A percentile compares a stretch with the other conserved stretches of the same genome.
Conservation (phyloP, 1,140 invertebrate genomes). For the Scaptodrosophila lebanonensis region DNA sequence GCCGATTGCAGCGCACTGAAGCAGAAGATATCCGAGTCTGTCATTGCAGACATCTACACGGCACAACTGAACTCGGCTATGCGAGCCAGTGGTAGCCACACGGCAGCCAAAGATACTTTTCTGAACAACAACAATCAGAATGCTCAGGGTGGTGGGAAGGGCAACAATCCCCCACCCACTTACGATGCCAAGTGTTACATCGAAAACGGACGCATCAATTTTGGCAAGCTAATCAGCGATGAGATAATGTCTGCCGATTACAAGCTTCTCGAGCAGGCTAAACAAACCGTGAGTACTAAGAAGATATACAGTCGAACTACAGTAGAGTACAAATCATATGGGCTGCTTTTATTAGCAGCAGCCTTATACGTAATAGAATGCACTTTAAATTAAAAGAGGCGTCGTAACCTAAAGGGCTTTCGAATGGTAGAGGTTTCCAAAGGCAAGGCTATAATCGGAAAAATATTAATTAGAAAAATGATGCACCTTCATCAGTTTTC, state of each 20-base stretch:
- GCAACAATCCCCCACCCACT: conserved; percentile 50
- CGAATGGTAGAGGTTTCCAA: no score
- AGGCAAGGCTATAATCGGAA: no score
- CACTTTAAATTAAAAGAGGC: no score
- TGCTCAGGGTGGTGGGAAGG: conserved; percentile 24
- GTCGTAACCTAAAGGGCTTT: no score
- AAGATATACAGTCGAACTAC: background rate
- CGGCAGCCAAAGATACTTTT: conserved; percentile 56
- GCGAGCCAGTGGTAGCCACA: conserved; percentile 42
- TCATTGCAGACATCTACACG: conserved; percentile 64
- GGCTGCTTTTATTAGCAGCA: no score
- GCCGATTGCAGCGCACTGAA: conserved; percentile 55
- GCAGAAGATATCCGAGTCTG: conserved; percentile 54
- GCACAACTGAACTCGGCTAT: conserved; percentile 64
- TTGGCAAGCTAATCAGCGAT: conserved; percentile 88
- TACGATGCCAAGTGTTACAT: conserved; percentile 80
- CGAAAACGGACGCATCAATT: conserved; percentile 86
- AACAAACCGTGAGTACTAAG: conserved; percentile 81
- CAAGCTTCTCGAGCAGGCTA: conserved; percentile 87
- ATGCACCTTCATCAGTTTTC: no score
- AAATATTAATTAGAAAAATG: no score
- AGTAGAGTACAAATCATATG: no score
- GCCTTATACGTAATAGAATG: no score
- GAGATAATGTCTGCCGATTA: conserved; percentile 90
- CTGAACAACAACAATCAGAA: conserved; percentile 66